Base-by-base conservation (phyloP, 2,888 invertebrate species). In the Sturmia bella region DNA sequence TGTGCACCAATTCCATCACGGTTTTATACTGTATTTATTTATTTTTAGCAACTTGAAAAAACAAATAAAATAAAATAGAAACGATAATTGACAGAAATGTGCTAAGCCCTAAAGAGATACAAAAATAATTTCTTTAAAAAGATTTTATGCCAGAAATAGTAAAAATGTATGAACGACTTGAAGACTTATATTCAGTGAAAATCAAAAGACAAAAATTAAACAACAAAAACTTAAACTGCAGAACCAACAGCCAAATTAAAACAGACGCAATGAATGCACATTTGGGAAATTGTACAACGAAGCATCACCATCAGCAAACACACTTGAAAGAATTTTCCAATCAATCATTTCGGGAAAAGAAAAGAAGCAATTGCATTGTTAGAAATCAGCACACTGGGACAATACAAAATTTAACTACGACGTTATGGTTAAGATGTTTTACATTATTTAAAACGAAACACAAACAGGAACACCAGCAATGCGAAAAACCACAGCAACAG, bases 311-410 rank as follows among this genome's bases (percentile, higher is more conserved):
- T 12, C 75, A 56, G 13, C 54, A 56, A 70, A 24, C 39, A 5
- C 17, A 61, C 68, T 78, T 73, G 66, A 54, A 78, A 76, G 64
- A 82, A 48, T 63, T 64, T 56, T 21, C 21, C 68, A 80, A 69
- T 66, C 75, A 73, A 48, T 73, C 70, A 85, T 84, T 86, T 85
- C 84, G 84, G 3, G 24, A 56, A 83, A 85, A 84, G 27, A 41
- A 80, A 19, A 50, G 76, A 76, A 45, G 37, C 54, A 66, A 19
- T 69, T 70, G 19, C 41, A 85, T 85, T 81, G 80, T 69, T 41
- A 70, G 68, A 79, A 85, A 78, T 83, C 73, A 82, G 83, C 70
- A 79, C 83, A 85, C 84, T 84, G 73, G 84, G 80, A 70, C 83
- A 77, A 66, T 56, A 45, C 59, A 50, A 63, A 66, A 59, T 48